phyloP scores from a whole-genome alignment of 2,888 invertebrate genomes.

The Mesopsocus fuscifrons region DNA sequence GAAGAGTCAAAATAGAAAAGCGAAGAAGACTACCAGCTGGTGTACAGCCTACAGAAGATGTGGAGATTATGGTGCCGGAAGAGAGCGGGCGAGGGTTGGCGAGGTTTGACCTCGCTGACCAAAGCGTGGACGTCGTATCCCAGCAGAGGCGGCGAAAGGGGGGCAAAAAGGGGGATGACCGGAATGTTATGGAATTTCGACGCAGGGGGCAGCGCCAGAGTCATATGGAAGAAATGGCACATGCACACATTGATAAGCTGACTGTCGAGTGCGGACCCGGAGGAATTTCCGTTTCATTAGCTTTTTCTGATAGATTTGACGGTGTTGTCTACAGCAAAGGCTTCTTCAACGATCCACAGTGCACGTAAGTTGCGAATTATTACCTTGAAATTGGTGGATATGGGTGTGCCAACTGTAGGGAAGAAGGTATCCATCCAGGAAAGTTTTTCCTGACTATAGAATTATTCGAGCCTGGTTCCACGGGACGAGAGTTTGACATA shows the following conservation, averaged over 20 bases:
- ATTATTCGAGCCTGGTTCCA: too few species aligned
- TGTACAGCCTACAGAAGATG: neutral
- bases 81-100: neutral
- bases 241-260: neutral
- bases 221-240: slow-evolving; percentile 7
- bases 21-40: neutral
- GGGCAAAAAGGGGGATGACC: too few species aligned
- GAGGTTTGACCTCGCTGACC: neutral
- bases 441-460: too few species aligned
- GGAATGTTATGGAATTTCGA: slow-evolving; percentile 1
- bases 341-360: slow-evolving; percentile 40
- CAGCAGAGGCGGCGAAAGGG: neutral
- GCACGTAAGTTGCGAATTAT: slow-evolving; percentile 40
- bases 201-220: slow-evolving; percentile 1
- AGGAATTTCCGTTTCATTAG: slow-evolving; percentile 31
- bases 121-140: neutral
- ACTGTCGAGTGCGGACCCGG: slow-evolving; percentile 1
- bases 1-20: neutral
- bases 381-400: neutral
- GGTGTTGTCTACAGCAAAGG: slow-evolving; percentile 55
- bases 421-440: too few species aligned
- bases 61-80: neutral
- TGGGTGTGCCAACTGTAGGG: too few species aligned
- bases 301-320: slow-evolving; percentile 41
- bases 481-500: too few species aligned